Evolutionary conservation across 2,888 invertebrate genomes (phyloP), one percentile per base, ranked within the genome.

Genomic region (Coecobrya sp.): DNA sequence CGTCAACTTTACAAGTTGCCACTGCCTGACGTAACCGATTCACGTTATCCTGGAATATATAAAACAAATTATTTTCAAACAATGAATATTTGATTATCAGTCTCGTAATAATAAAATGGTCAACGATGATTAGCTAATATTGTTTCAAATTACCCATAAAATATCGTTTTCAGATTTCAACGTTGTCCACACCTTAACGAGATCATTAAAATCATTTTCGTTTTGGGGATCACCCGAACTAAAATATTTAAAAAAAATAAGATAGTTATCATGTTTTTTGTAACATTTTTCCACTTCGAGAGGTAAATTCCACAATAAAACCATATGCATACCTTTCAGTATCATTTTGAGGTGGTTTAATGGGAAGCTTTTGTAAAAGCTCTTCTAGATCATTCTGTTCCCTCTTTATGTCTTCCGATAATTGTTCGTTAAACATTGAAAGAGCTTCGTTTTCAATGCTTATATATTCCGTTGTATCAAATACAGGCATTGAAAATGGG

Each of bases 401-500:
- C 16, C 82, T 93, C 7, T 65, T 70, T 65, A 94, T 91, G 19
- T 94, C 94, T 25, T 94, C 94, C 16, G 92, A 92, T 22, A 95
- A 76, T 19, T 91, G 86, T 55, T 94, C 93, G 91, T 94, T 94
- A 52, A 95, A 95, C 59, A 91, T 27, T 1, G 91, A 62, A 11
- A 95, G 62, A 7, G 94, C 94, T 68, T 95, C 94, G 89, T 95
- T 95, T 70, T 95, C 95, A 85, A 93, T 86, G 1, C 85, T 30
- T 7, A 95, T 45, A 55, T 94, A 95, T 65, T 95, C 95, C 25
- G 93, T 91, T 0, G 94, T 94, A 62, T 94, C 93, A 92, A 95
- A 95, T 19, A 94, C 85, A 1, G 94, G 92, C 85, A 95, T 87
- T 25, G 91, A 49, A 65, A 95, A 93, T 11, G 94, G 93, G 70